These are phyloP conservation scores for Cordilura impudica DNA, from an alignment of 2,888 invertebrate species.

Conservation along the genomic window DNA sequence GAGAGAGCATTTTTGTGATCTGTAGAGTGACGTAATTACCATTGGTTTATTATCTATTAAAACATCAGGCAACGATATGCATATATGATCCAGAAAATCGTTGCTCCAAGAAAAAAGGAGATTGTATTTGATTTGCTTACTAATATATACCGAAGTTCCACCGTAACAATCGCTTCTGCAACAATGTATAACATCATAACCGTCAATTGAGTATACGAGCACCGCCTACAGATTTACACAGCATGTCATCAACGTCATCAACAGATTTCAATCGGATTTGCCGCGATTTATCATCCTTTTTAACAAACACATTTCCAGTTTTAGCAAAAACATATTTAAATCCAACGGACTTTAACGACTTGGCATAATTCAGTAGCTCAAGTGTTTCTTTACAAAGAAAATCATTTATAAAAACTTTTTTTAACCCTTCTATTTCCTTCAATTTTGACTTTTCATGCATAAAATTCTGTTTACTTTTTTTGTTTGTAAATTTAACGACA, in stretches of 20 bases:
- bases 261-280: background rate
- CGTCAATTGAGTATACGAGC: background rate
- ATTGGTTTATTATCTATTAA: too few species aligned
- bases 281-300: background rate
- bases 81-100: too few species aligned
- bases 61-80: too few species aligned
- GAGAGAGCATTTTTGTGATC: too few species aligned
- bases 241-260: background rate
- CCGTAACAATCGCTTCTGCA: too few species aligned
- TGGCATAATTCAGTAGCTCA: background rate
- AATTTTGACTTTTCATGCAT: background rate
- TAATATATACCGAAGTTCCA: too few species aligned
- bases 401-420: constrained; percentile 10
- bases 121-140: too few species aligned
- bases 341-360: background rate
- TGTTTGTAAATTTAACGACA: constrained; percentile 23
- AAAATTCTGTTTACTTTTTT: background rate
- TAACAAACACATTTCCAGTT: background rate
- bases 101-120: too few species aligned
- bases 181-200: too few species aligned
- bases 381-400: constrained; percentile 2
- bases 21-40: too few species aligned
- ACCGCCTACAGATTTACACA: background rate
- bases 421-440: background rate
- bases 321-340: constrained; percentile 2